Base-by-base conservation (phyloP, 2,797 vertebrate genomes). In the Thalassophryne amazonica region DNA sequence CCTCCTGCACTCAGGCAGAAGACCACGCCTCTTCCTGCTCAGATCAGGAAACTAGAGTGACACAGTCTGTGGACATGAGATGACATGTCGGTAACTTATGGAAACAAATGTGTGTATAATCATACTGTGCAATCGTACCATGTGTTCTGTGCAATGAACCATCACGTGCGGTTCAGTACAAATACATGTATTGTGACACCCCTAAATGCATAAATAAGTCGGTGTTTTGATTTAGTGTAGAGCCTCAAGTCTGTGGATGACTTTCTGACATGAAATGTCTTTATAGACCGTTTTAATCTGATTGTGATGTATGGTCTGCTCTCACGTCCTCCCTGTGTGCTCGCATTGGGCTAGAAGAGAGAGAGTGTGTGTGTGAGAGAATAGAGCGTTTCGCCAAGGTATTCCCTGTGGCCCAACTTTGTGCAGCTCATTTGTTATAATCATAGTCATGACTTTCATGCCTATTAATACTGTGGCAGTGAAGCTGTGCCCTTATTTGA, bases 351-450 rank as follows among this genome's bases (percentile, higher is more conserved):
- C 58, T 52, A 25, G 18, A 68, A 54, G 40, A 46, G n/a, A 48
- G 59, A 66, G 64, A 78, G n/a, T n/a, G n/a, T n/a, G n/a, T n/a
- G n/a, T 75, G 76, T 68, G 60, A 7, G 40, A 36, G 66, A 71
- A 76, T 62, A 52, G 61, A 60, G 16, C 61, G 60, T 47, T 66
- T 66, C 60, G 69, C 38, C 74, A 60, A 43, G 19, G 32, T 47
- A 49, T 35, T 58, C 55, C 66, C 78, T 29, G 39, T 10, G 14
- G 61, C 59, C 51, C 38, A 32, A 18, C 60, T 49, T 33, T 37
- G 56, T 58, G 69, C 48, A 73, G 48, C 51, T 73, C 54, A 71
- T 78, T 84, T 74, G 54, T 80, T 73, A 33, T 73, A 81, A 83
- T 85, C 69, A 61, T 53, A 69, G 43, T 42, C 66, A 59, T 61